Evolutionary conservation across 1,140 invertebrate species (phyloP).

Genomic region (Euwallacea similis): DNA sequence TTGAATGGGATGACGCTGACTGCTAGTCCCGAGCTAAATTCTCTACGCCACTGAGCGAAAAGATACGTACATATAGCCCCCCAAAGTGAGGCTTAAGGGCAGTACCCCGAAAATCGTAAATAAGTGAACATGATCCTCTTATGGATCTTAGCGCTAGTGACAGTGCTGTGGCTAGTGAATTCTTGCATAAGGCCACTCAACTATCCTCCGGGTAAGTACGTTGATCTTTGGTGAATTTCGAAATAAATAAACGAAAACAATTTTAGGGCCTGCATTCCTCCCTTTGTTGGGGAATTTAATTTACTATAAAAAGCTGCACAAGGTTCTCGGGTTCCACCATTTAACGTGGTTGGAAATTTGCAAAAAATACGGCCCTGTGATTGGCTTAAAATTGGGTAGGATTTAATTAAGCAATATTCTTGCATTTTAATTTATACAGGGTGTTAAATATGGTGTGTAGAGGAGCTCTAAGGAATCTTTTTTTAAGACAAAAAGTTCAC

Average conservation of each 20-base stretch:
- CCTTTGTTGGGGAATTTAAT: too few relatives aligned
- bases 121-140: conserved; percentile 27
- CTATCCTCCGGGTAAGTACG: conserved; percentile 37
- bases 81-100: conserved; percentile 9
- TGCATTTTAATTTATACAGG: neutral
- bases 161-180: conserved; percentile 12
- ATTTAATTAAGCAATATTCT: conserved; percentile 1
- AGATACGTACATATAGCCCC: neutral
- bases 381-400: conserved; percentile 65
- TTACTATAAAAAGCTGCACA: too few relatives aligned
- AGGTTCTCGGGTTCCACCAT: too few relatives aligned
- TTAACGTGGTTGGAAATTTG: conserved; percentile 61
- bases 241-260: too few relatives aligned
- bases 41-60: conserved; percentile 12
- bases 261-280: too few relatives aligned
- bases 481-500: too few relatives aligned
- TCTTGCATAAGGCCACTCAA: conserved; percentile 33
- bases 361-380: conserved; percentile 61
- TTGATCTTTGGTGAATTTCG: too few relatives aligned
- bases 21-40: neutral
- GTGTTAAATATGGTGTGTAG: too few relatives aligned
- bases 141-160: conserved; percentile 5
- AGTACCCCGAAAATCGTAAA: conserved; percentile 5
- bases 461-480: too few relatives aligned
- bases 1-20: too few relatives aligned